Evolutionary conservation across 2,888 invertebrate genomes (phyloP).

Genomic region (Anodontia alba): DNA sequence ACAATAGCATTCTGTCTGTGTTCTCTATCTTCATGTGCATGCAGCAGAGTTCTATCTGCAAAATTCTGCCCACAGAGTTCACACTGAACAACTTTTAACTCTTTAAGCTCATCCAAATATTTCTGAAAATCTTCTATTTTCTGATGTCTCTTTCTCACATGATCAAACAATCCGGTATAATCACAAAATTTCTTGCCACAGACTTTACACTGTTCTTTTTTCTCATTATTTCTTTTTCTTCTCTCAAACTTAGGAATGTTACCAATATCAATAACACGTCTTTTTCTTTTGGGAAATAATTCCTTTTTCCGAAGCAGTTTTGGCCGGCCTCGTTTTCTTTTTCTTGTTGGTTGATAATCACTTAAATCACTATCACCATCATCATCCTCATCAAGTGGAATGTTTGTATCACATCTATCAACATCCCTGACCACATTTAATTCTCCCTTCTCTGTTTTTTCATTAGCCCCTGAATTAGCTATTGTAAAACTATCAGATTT

Average conservation of each 20-base stretch:
- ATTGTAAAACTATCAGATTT: background rate
- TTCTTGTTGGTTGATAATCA: background rate
- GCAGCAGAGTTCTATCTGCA: conserved; percentile 51
- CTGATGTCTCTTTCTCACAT: conserved; percentile 66
- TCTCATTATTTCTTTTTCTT: conserved; percentile 45
- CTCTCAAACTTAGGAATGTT: conserved; percentile 38
- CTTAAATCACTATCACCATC: conserved; percentile 22
- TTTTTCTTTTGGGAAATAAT: background rate
- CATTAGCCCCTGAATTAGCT: background rate
- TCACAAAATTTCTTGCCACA: conserved; percentile 67
- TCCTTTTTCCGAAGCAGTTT: background rate
- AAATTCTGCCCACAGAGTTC: conserved; percentile 56
- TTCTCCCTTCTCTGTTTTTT: background rate
- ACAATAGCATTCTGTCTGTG: conserved; percentile 43
- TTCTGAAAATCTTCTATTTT: conserved; percentile 44
- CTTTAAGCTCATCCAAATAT: conserved; percentile 65
- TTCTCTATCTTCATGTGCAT: conserved; percentile 60
- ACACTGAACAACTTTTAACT: conserved; percentile 58
- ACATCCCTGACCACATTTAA: background rate
- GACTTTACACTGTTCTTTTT: conserved; percentile 63
- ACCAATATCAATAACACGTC: conserved; percentile 23
- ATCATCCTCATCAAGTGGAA: conserved; percentile 17
- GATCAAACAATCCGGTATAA: conserved; percentile 64
- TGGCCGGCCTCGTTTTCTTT: background rate
- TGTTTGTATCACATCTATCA: background rate